These are phyloP conservation scores for Istiophorus platypterus DNA, from an alignment of 2,113 vertebrate genomes.

Conservation along the genomic window DNA sequence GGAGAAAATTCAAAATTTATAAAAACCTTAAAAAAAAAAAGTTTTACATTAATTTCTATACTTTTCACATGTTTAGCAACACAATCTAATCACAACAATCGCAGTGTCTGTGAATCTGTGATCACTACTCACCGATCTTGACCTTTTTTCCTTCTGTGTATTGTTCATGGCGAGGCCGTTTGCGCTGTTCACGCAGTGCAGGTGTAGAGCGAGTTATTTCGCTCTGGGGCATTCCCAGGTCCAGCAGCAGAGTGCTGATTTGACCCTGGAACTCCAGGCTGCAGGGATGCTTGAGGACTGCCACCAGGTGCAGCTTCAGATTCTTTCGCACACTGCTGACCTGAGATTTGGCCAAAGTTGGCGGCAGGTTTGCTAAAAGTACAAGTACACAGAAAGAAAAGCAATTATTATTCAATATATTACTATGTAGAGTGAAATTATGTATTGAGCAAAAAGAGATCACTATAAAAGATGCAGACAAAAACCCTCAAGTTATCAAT, in stretches of 20 bases:
- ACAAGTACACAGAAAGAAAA: neutral
- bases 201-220: conserved; percentile 92
- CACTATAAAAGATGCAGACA: neutral
- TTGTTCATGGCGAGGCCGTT: conserved; percentile 88
- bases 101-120: neutral
- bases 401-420: neutral
- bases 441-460: neutral
- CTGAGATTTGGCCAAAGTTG: conserved; percentile 95
- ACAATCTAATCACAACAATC: neutral
- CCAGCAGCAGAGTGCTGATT: conserved; percentile 93
- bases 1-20: neutral
- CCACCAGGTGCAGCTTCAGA: conserved; percentile 93
- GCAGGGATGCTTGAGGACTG: conserved; percentile 90
- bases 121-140: conserved; percentile 89
- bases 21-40: neutral
- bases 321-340: conserved; percentile 98
- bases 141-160: conserved; percentile 91
- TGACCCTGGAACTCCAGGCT: conserved; percentile 93
- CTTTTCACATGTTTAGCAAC: neutral
- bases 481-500: too few species aligned
- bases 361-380: conserved; percentile 91
- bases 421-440: neutral
- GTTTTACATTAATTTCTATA: neutral
- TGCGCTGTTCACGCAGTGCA: conserved; percentile 85
- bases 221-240: conserved; percentile 92